phyloP scores from a whole-genome alignment of 2,888 invertebrate species.

The Odontocolon sp. region DNA sequence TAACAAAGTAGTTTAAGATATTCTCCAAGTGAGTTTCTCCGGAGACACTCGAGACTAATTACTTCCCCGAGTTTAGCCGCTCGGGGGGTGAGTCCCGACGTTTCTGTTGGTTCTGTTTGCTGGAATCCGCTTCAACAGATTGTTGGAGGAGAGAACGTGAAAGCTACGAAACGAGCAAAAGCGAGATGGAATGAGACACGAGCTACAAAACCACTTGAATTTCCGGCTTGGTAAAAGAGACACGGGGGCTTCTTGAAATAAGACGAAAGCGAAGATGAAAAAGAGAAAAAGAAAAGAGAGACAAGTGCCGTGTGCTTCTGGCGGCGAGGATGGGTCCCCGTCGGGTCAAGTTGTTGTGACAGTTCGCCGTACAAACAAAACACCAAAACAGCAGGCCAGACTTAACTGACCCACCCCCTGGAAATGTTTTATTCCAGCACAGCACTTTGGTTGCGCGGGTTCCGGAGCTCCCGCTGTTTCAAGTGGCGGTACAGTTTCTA shows the following conservation, averaged over 20 bases:
- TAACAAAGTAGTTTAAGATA: constrained; percentile 28
- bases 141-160: background rate
- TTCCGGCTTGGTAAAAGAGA: constrained; percentile 31
- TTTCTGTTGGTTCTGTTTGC: background rate
- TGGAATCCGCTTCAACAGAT: constrained; percentile 20
- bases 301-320: constrained; percentile 45
- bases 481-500: background rate
- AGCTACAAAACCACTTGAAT: constrained; percentile 50
- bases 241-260: constrained; percentile 16
- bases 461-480: constrained; percentile 29
- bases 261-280: constrained; percentile 11
- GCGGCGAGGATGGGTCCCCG: constrained; percentile 56
- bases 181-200: constrained; percentile 19
- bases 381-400: constrained; percentile 50
- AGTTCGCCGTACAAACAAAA: constrained; percentile 75
- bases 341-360: constrained; percentile 76
- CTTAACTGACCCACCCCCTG: background rate
- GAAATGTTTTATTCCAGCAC: background rate
- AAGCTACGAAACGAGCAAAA: constrained; percentile 8
- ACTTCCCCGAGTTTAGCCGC: constrained; percentile 30
- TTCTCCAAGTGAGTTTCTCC: constrained; percentile 30
- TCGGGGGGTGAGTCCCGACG: background rate
- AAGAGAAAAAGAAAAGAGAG: constrained; percentile 59
- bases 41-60: constrained; percentile 56
- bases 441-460: constrained; percentile 2